Percentiles rank a stretch among this genome's conserved stretches.
phyloP scores from a whole-genome alignment of 2,113 vertebrate genomes.

The Spermophilus dauricus region DNA sequence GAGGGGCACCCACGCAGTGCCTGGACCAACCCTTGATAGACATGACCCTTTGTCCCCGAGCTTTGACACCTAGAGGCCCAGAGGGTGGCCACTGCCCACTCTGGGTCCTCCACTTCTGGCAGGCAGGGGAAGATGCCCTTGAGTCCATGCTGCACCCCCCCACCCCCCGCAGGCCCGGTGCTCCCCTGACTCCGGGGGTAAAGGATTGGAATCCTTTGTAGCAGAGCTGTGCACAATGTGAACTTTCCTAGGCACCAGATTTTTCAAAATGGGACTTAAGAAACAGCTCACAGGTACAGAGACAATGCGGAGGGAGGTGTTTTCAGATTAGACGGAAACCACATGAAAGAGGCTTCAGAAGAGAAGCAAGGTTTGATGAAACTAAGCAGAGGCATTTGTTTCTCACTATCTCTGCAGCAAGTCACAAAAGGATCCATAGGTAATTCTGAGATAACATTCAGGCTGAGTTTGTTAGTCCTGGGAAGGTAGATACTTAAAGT shows the following conservation, averaged over 20 bases:
- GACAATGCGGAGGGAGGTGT: conserved; percentile 43
- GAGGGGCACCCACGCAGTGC: not conserved
- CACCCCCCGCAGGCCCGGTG: accelerated
- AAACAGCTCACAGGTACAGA: not conserved
- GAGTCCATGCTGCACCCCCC: not conserved
- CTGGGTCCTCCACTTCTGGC: not conserved
- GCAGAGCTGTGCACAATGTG: not conserved
- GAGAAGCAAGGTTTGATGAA: conserved; percentile 23
- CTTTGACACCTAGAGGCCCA: not conserved
- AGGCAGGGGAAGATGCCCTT: accelerated
- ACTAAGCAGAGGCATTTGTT: too few species aligned
- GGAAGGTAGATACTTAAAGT: too few species aligned
- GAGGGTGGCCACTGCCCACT: not conserved
- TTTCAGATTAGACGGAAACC: conserved; percentile 70
- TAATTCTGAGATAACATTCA: too few species aligned
- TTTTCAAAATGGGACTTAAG: conserved; percentile 49
- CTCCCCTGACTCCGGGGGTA: not conserved
- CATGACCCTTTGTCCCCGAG: too few species aligned
- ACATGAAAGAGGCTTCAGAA: conserved; percentile 72
- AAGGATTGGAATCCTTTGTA: not conserved
- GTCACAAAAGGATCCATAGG: too few species aligned
- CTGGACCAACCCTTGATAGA: not conserved
- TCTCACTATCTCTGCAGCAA: too few species aligned
- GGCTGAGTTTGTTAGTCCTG: too few species aligned
- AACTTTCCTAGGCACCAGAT: not conserved